phyloP scores from a whole-genome alignment of 2,113 vertebrate species.

The Galbula dea region DNA sequence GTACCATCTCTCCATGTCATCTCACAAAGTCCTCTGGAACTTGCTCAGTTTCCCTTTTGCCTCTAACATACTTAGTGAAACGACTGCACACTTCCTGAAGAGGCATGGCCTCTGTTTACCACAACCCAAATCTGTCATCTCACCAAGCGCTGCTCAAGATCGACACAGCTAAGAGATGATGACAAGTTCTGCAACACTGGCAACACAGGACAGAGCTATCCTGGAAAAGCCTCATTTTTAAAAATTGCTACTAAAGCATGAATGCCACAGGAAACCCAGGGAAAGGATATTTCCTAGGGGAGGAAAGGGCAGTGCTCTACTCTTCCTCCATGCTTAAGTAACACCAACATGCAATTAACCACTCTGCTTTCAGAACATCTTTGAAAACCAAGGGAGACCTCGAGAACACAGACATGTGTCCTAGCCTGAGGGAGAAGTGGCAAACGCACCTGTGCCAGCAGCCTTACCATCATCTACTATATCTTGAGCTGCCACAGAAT shows the following conservation, averaged over 20 bases:
- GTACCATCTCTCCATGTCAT: background rate
- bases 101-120: background rate
- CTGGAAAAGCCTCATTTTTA: background rate
- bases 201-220: background rate
- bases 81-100: background rate
- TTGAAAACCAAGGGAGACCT: background rate
- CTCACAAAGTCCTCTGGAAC: background rate
- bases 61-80: background rate
- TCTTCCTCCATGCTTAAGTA: background rate
- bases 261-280: background rate
- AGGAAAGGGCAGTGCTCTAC: background rate
- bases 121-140: background rate
- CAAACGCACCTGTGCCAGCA: background rate
- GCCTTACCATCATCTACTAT: conserved; percentile 89
- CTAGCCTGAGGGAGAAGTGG: background rate
- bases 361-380: background rate
- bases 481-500: conserved; percentile 92
- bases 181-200: background rate
- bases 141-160: background rate
- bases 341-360: background rate
- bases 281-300: background rate
- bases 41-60: background rate
- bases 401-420: background rate
- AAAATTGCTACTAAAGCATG: background rate
- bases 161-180: background rate